A percentile compares a stretch with the other conserved stretches of the same genome.
Conservation (phyloP, 2,888 invertebrate species). For the Zelleria hepariella region DNA sequence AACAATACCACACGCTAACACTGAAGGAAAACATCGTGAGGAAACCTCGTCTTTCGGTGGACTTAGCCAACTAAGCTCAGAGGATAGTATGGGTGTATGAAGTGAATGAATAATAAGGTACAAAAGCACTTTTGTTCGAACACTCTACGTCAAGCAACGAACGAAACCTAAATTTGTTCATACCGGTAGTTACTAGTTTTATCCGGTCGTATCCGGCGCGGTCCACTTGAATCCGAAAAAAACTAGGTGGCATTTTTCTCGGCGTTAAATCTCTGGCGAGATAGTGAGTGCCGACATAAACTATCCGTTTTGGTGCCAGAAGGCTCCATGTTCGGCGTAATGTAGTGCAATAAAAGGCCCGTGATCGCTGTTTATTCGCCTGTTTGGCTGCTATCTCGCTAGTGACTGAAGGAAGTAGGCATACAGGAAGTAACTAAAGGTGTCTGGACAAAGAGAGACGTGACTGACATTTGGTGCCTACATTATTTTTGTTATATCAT, state of each 20-base stretch:
- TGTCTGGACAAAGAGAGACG: not conserved
- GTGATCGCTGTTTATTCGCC: conserved; percentile 14
- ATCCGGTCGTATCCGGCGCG: not conserved
- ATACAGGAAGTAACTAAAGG: not conserved
- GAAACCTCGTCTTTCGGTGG: too few relatives aligned
- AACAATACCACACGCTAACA: too few relatives aligned
- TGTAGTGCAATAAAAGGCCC: conserved; percentile 14
- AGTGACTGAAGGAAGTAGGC: conserved; percentile 9
- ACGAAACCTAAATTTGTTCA: too few relatives aligned
- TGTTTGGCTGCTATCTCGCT: conserved; percentile 12
- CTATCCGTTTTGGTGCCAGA: conserved; percentile 6
- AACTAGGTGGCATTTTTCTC: not conserved
- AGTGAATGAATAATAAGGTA: too few relatives aligned
- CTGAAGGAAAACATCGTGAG: too few relatives aligned
- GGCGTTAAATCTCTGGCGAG: conserved; percentile 4
- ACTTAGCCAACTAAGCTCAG: too few relatives aligned
- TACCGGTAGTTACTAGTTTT: not conserved
- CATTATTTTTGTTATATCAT: too few relatives aligned
- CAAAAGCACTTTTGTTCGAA: not conserved
- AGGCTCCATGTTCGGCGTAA: conserved; percentile 9
- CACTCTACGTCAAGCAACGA: too few relatives aligned
- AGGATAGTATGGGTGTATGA: too few relatives aligned
- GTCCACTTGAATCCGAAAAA: not conserved
- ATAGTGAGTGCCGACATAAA: conserved; percentile 11
- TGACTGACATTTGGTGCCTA: not conserved